Evolutionary conservation across 2,888 invertebrate genomes (phyloP).

Genomic region (Serripes groenlandicus): DNA sequence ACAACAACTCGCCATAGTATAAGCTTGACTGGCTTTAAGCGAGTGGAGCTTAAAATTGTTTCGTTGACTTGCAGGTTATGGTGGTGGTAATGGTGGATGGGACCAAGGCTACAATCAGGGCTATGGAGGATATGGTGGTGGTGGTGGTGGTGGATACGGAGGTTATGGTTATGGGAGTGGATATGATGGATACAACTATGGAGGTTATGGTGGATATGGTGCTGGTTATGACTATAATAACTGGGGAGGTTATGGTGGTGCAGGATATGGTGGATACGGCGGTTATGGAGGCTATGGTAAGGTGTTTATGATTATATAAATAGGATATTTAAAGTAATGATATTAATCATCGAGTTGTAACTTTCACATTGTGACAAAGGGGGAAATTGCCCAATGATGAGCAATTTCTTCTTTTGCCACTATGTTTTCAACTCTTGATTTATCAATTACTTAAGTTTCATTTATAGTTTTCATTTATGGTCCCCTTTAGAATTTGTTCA

Average conservation of each 20-base stretch:
- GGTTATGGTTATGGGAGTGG: conserved; percentile 84
- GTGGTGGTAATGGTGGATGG: conserved; percentile 58
- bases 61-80: conserved; percentile 55
- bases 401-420: not conserved
- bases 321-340: too few species aligned
- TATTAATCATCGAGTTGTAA: too few species aligned
- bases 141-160: conserved; percentile 87
- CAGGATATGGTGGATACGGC: conserved; percentile 53
- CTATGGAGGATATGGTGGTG: conserved; percentile 66
- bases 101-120: conserved; percentile 41
- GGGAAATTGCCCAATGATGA: not conserved
- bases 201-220: conserved; percentile 52
- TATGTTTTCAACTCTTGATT: not conserved
- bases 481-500: too few species aligned
- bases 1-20: too few species aligned
- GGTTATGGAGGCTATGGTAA: not conserved
- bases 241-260: conserved; percentile 37
- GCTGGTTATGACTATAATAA: conserved; percentile 78
- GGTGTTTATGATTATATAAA: too few species aligned
- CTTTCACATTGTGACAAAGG: not conserved
- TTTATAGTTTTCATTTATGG: too few species aligned
- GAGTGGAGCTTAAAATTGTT: too few species aligned
- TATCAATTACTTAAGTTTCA: too few species aligned
- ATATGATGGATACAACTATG: conserved; percentile 70
- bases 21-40: too few species aligned